Percentiles rank a stretch among this genome's conserved stretches.
These are phyloP conservation scores for Nomada fabriciana DNA, from an alignment of 2,888 invertebrate species.

Conservation along the genomic window DNA sequence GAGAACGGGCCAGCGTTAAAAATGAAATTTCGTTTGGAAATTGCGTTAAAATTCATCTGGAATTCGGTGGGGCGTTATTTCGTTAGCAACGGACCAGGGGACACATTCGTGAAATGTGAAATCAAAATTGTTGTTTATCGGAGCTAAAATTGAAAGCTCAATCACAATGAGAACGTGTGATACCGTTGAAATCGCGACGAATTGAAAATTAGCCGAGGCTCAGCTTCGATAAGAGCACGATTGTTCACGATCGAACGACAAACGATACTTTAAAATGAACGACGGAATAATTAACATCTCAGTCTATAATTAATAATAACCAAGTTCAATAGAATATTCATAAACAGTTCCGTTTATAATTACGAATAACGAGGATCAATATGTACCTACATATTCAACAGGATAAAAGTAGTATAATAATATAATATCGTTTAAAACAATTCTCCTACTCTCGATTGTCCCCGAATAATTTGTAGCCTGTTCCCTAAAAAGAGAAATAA, in stretches of 20 bases:
- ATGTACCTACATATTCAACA: not conserved
- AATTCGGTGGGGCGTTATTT: slow-evolving; percentile 16
- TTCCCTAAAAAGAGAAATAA: not conserved
- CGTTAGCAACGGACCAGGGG: slow-evolving; percentile 33
- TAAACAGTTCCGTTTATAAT: not conserved
- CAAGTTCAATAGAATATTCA: not conserved
- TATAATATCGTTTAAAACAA: not conserved
- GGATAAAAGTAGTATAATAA: too few relatives aligned
- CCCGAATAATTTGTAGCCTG: not conserved
- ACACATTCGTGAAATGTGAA: slow-evolving; percentile 33
- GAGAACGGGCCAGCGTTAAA: slow-evolving; percentile 11
- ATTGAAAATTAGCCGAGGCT: slow-evolving; percentile 8
- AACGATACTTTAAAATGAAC: slow-evolving; percentile 1
- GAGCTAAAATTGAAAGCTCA: slow-evolving; percentile 34
- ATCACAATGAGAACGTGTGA: not conserved
- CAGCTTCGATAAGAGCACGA: slow-evolving; percentile 13
- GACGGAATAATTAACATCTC: not conserved
- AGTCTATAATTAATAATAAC: not conserved
- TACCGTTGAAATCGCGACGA: not conserved
- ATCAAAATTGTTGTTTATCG: slow-evolving; percentile 41
- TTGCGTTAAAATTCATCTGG: slow-evolving; percentile 28
- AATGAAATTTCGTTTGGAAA: slow-evolving; percentile 26
- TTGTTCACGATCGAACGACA: not conserved
- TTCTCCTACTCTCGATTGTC: not conserved
- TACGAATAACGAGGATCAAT: not conserved